Percentiles rank a stretch among this genome's conserved stretches.
Conservation (phyloP, 2,113 vertebrate genomes). For the Oryzias celebensis region DNA sequence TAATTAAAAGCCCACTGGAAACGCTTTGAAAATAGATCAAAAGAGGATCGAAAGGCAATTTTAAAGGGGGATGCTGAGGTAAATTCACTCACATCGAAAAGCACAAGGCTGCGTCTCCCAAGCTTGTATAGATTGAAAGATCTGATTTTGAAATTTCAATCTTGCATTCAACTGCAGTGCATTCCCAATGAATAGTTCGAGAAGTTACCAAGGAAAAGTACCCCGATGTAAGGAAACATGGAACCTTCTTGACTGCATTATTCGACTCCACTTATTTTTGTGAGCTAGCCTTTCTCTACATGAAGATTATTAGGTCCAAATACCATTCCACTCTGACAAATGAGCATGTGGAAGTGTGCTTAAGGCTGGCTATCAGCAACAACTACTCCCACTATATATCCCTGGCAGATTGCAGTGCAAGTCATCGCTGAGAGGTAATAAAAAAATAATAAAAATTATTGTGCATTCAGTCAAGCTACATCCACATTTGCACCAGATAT, state of each 20-base stretch:
- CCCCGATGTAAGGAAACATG: constrained; percentile 35
- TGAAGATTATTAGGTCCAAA: constrained; percentile 47
- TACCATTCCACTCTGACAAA: constrained; percentile 46
- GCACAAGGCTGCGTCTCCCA: constrained; percentile 44
- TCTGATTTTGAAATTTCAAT: constrained; percentile 41
- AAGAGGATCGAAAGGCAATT: too few species aligned
- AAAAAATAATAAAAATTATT: neutral
- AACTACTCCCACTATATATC: neutral
- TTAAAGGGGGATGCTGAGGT: constrained; percentile 25
- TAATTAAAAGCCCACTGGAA: too few species aligned
- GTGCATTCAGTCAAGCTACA: neutral
- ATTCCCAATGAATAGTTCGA: constrained; percentile 41
- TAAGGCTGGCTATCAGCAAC: constrained; percentile 22
- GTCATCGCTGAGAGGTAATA: constrained; percentile 2
- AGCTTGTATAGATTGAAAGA: constrained; percentile 29
- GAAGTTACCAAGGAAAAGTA: constrained; percentile 32
- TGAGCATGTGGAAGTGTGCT: constrained; percentile 45
- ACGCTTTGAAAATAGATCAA: too few species aligned
- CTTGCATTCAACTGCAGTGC: constrained; percentile 35
- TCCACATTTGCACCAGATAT: too few species aligned
- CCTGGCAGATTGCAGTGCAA: constrained; percentile 5
- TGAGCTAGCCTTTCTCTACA: constrained; percentile 53
- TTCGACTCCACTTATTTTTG: constrained; percentile 50
- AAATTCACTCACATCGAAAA: constrained; percentile 34
- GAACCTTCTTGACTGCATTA: constrained; percentile 47